These are phyloP conservation scores for Ophraella communa DNA, from an alignment of 2,888 invertebrate genomes.

Conservation along the genomic window DNA sequence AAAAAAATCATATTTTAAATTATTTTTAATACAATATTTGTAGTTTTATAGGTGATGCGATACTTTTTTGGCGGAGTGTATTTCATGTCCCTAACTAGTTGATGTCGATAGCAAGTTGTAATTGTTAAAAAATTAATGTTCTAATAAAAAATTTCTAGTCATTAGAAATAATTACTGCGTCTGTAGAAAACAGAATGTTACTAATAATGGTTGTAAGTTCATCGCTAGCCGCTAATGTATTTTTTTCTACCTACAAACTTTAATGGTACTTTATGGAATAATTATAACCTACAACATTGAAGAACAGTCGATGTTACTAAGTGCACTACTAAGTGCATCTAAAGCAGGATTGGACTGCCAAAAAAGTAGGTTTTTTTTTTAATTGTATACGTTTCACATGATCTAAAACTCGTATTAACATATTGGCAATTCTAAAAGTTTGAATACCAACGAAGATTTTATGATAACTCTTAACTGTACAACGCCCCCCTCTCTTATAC, in stretches of 20 bases:
- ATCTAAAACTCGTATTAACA: too few species aligned
- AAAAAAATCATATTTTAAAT: too few species aligned
- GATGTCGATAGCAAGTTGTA: background rate
- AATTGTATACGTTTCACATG: too few species aligned
- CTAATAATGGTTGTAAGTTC: background rate
- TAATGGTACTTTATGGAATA: slow-evolving; percentile 26
- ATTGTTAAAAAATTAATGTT: slow-evolving; percentile 9
- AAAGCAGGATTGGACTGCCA: background rate
- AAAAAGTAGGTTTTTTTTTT: too few species aligned
- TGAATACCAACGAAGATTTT: too few species aligned
- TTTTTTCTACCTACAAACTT: slow-evolving; percentile 15
- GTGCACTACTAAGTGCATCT: slow-evolving; percentile 21
- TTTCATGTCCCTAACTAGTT: too few species aligned
- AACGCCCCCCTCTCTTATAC: background rate
- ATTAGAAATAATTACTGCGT: slow-evolving; percentile 20
- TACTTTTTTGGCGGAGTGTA: too few species aligned
- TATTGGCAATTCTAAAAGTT: too few species aligned
- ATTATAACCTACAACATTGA: slow-evolving; percentile 12
- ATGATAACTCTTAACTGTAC: too few species aligned
- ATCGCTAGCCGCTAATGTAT: slow-evolving; percentile 15
- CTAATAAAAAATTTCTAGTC: slow-evolving; percentile 14
- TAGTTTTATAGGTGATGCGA: too few species aligned
- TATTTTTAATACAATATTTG: too few species aligned
- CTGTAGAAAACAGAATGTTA: background rate
- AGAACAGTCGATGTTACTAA: background rate